Evolutionary conservation across 2,888 invertebrate species (phyloP).

Genomic region (Thysanoteuthis rhombus): DNA sequence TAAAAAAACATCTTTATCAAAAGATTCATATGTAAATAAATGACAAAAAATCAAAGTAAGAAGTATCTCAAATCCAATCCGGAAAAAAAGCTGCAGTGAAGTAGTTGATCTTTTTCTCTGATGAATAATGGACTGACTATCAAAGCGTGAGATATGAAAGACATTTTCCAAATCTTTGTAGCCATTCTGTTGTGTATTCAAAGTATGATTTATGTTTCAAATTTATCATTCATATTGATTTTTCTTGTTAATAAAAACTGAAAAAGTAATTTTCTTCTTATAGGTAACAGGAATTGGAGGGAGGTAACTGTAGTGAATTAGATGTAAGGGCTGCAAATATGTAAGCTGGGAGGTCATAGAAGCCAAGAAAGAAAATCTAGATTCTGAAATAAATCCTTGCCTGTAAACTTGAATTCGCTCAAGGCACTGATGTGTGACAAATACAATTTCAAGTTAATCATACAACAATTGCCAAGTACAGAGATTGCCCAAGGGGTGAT

Average conservation of each 20-base stretch:
- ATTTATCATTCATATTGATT: neutral
- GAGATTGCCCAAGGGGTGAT: conserved; percentile 12
- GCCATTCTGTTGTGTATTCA: neutral
- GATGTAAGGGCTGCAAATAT: conserved; percentile 12
- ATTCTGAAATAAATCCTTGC: neutral
- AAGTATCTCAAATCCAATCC: neutral
- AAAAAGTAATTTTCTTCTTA: neutral
- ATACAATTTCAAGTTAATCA: neutral
- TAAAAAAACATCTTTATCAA: too few species aligned
- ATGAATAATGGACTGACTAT: neutral
- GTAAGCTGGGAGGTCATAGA: neutral
- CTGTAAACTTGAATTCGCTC: conserved; percentile 12
- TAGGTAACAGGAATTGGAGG: neutral
- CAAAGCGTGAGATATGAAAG: neutral
- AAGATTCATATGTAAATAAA: too few species aligned
- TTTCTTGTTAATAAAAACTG: neutral
- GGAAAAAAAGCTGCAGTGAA: neutral
- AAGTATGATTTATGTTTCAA: neutral
- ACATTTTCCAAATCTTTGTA: neutral
- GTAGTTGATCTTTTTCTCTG: neutral
- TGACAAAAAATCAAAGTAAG: too few species aligned
- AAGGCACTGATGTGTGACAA: neutral
- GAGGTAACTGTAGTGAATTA: neutral
- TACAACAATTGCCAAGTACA: conserved; percentile 12
- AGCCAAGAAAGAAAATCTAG: neutral